Percentiles rank a stretch among this genome's conserved stretches.
These are phyloP conservation scores for Lampris megalopsis DNA, from an alignment of 2,113 vertebrate genomes.

Conservation along the genomic window DNA sequence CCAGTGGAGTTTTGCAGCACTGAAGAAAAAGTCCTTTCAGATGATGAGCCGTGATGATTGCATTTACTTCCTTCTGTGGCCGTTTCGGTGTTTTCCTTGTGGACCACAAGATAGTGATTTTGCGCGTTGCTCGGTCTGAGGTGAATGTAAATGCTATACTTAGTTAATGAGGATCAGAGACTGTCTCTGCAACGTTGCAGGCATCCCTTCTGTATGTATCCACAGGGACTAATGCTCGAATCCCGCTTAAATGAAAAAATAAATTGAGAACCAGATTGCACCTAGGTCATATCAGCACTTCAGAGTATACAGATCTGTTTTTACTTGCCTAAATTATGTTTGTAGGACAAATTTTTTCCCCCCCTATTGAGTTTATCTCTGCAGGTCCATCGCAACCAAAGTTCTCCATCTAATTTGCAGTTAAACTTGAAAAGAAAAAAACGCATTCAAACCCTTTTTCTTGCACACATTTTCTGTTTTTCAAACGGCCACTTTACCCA, in stretches of 20 bases:
- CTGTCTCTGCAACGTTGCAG: conserved; percentile 62
- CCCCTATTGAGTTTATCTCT: conserved; percentile 31
- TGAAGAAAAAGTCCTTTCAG: too few relatives aligned
- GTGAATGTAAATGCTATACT: conserved; percentile 70
- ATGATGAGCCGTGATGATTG: too few relatives aligned
- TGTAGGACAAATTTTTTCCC: conserved; percentile 29
- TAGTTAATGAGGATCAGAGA: conserved; percentile 76
- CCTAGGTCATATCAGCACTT: conserved; percentile 76
- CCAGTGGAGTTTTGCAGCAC: too few relatives aligned
- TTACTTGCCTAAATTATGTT: conserved; percentile 54
- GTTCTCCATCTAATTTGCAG: neutral
- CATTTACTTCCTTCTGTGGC: neutral
- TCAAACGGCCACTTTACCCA: conserved; percentile 36
- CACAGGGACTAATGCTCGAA: conserved; percentile 76
- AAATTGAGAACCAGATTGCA: conserved; percentile 77
- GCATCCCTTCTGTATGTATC: conserved; percentile 68
- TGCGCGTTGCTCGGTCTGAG: conserved; percentile 52
- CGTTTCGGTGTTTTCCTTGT: neutral
- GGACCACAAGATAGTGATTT: conserved; percentile 20
- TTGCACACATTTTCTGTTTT: neutral
- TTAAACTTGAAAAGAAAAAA: conserved; percentile 47
- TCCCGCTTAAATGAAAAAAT: conserved; percentile 80
- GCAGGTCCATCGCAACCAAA: neutral
- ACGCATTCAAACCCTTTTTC: conserved; percentile 31
- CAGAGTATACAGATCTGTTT: conserved; percentile 63